A percentile compares a stretch with the other conserved stretches of the same genome.
Conservation (phyloP, 2,113 vertebrate genomes). For the Centropus unirufus region DNA sequence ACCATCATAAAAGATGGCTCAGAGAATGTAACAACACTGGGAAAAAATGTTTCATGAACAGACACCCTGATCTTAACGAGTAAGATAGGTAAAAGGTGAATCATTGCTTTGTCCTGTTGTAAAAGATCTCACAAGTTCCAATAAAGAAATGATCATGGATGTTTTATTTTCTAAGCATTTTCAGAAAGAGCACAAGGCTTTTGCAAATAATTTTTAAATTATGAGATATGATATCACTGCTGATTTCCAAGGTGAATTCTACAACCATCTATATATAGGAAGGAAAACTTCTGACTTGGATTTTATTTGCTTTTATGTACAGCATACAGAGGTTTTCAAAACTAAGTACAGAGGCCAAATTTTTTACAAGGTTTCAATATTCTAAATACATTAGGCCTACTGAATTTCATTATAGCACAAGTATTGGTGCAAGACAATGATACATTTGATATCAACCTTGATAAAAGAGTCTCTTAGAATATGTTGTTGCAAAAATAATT, state of each 20-base stretch:
- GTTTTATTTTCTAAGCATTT: neutral
- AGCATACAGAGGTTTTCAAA: neutral
- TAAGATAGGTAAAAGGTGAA: neutral
- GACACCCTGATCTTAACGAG: neutral
- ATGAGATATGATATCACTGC: neutral
- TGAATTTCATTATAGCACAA: neutral
- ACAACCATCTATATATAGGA: neutral
- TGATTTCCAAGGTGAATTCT: neutral
- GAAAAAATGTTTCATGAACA: neutral
- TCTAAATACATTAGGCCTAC: neutral
- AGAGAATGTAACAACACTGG: neutral
- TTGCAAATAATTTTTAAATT: neutral
- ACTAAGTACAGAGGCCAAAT: neutral
- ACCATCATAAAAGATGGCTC: neutral
- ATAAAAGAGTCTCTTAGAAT: neutral
- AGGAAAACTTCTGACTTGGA: neutral
- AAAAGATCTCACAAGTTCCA: neutral
- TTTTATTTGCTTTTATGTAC: neutral
- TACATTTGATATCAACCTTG: neutral
- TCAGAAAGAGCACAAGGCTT: neutral
- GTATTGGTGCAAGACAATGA: neutral
- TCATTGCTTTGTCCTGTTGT: neutral
- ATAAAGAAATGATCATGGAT: neutral
- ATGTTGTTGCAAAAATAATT: neutral
- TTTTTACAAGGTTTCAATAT: neutral